Conservation (phyloP, 53 echinoderm and acorn worm genomes). For the Echinarachnius parma region DNA sequence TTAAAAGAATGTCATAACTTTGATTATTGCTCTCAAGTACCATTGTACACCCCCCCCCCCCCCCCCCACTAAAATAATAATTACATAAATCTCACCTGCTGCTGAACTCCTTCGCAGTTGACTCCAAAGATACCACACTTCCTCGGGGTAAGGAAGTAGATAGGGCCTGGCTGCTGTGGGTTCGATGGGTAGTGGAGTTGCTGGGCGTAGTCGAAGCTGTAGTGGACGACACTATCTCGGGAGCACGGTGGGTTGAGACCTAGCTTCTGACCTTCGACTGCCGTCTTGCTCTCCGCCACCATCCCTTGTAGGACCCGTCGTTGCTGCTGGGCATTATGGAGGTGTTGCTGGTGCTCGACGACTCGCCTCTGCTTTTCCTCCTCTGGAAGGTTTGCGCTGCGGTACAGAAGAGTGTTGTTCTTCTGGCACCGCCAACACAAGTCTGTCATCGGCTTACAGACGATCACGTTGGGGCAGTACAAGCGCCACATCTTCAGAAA, state of each 20-base stretch:
- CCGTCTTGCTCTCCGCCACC: too few species aligned
- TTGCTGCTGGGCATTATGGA: constrained; percentile 24
- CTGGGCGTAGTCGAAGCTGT: constrained; percentile 64
- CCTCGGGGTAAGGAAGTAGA: constrained; percentile 48
- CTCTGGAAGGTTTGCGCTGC: constrained; percentile 16
- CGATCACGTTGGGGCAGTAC: constrained; percentile 38
- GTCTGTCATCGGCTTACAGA: constrained; percentile 33
- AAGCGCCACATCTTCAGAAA: constrained; percentile 45
- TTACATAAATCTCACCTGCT: too few species aligned
- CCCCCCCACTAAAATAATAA: too few species aligned
- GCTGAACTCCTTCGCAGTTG: constrained; percentile 35
- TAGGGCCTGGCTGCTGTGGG: constrained; percentile 50
- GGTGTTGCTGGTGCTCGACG: constrained; percentile 41
- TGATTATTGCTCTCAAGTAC: too few species aligned
- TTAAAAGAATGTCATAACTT: too few species aligned
- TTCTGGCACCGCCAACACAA: constrained; percentile 40
- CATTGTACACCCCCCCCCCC: too few species aligned
- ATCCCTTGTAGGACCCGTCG: too few species aligned
- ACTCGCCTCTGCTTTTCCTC: constrained; percentile 26
- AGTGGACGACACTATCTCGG: constrained; percentile 37
- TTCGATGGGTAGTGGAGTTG: constrained; percentile 41
- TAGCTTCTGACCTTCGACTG: background rate
- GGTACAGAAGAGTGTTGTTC: constrained; percentile 3
- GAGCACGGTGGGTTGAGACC: constrained; percentile 37
- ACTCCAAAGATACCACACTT: constrained; percentile 55